Conservation (phyloP, 37 sponge, comb jelly and placozoan genomes). For the Dysidea cf. avara region DNA sequence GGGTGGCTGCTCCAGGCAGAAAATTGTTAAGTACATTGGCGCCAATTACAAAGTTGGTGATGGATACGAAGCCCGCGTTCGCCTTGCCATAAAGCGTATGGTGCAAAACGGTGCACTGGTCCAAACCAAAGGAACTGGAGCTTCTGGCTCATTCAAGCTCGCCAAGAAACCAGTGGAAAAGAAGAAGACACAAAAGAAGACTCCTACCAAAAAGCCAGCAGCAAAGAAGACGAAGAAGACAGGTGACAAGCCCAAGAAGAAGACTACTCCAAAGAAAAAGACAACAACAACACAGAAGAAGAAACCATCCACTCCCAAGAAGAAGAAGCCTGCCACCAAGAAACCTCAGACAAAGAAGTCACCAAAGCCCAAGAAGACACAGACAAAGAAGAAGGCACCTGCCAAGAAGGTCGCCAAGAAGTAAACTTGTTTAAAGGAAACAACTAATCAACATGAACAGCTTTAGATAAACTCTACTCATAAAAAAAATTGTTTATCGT, state of each 20-base stretch:
- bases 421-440: constrained; percentile 14
- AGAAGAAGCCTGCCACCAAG: constrained; percentile 26
- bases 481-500: no score
- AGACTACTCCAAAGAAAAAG: constrained; percentile 8
- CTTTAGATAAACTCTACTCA: no score
- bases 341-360: constrained; percentile 19
- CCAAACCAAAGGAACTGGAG: constrained; percentile 85
- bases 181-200: constrained; percentile 7
- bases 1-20: constrained; percentile 76
- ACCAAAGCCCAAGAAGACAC: constrained; percentile 19
- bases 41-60: constrained; percentile 82
- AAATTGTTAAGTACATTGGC: constrained; percentile 87
- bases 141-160: constrained; percentile 85
- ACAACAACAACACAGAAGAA: constrained; percentile 5
- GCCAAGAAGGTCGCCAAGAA: not conserved
- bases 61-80: constrained; percentile 53
- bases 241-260: constrained; percentile 23
- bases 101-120: constrained; percentile 53
- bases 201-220: constrained; percentile 26
- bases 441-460: constrained; percentile 39
- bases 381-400: constrained; percentile 1
- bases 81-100: constrained; percentile 65
- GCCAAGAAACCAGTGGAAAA: constrained; percentile 42
- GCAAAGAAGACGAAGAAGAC: constrained; percentile 19
- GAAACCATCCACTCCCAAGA: not conserved